Evolutionary conservation across 2,113 vertebrate species (phyloP).

Genomic region (Dinomys branickii): DNA sequence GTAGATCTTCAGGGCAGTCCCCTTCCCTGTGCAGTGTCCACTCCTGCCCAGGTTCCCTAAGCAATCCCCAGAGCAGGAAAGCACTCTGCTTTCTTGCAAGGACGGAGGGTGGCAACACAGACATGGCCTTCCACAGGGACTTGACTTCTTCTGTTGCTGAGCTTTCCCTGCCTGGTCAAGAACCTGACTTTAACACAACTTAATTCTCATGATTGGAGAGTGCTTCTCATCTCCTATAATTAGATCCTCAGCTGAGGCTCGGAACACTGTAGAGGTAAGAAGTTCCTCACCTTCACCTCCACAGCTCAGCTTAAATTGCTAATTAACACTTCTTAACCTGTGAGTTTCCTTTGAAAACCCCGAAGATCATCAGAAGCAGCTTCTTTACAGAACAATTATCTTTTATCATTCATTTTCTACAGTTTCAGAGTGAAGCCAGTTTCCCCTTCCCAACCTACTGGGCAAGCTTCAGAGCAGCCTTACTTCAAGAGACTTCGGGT

Average conservation of each 20-base stretch:
- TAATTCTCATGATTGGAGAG: not conserved
- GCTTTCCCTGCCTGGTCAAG: not conserved
- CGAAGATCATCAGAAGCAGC: not conserved
- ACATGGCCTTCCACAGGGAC: not conserved
- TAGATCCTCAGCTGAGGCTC: not conserved
- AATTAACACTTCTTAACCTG: not conserved
- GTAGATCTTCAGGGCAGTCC: not conserved
- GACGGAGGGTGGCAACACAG: not conserved
- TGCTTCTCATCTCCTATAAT: not conserved
- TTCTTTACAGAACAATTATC: not conserved
- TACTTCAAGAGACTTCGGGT: not conserved
- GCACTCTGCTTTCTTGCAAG: not conserved
- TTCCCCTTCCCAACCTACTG: not conserved
- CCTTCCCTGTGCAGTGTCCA: too few species aligned
- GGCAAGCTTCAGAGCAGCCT: not conserved
- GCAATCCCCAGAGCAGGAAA: not conserved
- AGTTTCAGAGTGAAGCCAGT: not conserved
- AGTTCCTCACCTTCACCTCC: not conserved
- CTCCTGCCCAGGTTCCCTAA: not conserved
- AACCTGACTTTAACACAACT: not conserved
- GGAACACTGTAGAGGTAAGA: not conserved
- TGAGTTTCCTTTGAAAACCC: not conserved
- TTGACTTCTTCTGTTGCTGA: not conserved
- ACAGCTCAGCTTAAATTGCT: not conserved
- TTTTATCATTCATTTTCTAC: not conserved